Base-by-base conservation (phyloP, 2,888 invertebrate species). In the Gymnosoma rotundatum region DNA sequence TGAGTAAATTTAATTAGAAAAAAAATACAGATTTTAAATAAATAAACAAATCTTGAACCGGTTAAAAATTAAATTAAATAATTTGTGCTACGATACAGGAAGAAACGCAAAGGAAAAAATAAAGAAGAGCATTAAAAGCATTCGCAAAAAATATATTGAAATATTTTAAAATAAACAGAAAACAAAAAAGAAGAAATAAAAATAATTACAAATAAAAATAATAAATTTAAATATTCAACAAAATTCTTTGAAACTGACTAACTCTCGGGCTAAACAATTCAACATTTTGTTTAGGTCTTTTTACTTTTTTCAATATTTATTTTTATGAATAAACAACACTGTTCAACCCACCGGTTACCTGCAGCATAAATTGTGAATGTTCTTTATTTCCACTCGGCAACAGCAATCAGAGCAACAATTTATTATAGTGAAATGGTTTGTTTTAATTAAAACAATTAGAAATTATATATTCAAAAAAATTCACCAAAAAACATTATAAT, bases 1-100 rank as follows among this genome's bases (percentile, higher is more conserved):
- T 58, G 36, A 61, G 36, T 38, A 48, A 74, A 63, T 18, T 48
- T 36, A 64, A 61, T 66, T 50, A 48, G 9, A 32, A 50, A 25
- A 58, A n/a, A 25, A 60, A 58, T 9, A 21, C 36, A 45, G 12
- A 52, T 48, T 50, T 58, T 21, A 16, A 78, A 78, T 78, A 83
- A 83, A 83, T 78, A 83, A 83, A 83, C 78, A 78, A 78, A 78
- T 54, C 32, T 70, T 48, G 45, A 16, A 45, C 58, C 36, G 14
- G 36, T 32, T 36, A 45, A 74, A 45, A n/a, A 74, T 63, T 69
- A 69, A 42, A 73, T 74, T 78, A 64, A 56, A 78, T 63, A 83
- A 72, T 60, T 79, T 79, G 66, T 66, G 69, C 50, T 63, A 14
- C 8, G 25, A 42, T 50, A 50, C 10, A 50, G 32, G 50, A 50